A percentile compares a stretch with the other conserved stretches of the same genome.
Evolutionary conservation across 1,140 invertebrate genomes (phyloP).

Genomic region (Monochamus saltuarius): DNA sequence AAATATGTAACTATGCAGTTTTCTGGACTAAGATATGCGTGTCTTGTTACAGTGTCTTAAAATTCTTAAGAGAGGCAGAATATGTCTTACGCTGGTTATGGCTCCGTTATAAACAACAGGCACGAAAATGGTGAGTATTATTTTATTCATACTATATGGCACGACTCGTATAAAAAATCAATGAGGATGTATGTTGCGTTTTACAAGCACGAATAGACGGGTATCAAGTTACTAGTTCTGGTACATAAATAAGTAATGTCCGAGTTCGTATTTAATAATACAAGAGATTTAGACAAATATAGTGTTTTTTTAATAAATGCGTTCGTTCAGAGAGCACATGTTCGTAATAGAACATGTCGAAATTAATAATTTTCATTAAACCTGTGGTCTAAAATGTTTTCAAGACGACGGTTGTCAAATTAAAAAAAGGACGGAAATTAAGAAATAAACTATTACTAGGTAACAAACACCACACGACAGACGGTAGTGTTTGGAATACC

Average conservation of each 20-base stretch:
- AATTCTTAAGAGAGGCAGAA: conserved; percentile 1
- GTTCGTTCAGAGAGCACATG: too few relatives aligned
- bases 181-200: neutral
- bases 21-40: neutral
- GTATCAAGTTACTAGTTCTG: neutral
- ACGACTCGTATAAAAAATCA: neutral
- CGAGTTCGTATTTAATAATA: neutral
- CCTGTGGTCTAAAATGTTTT: too few relatives aligned
- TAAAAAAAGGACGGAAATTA: too few relatives aligned
- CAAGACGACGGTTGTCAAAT: too few relatives aligned
- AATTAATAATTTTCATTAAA: too few relatives aligned
- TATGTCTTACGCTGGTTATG: neutral
- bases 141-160: neutral
- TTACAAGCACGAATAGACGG: neutral
- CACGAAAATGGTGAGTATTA: conserved; percentile 2
- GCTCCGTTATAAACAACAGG: neutral
- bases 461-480: too few relatives aligned
- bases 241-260: neutral
- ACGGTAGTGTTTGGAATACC: too few relatives aligned
- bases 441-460: too few relatives aligned
- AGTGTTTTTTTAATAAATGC: too few relatives aligned
- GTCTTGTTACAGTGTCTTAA: neutral
- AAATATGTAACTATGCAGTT: neutral
- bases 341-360: too few relatives aligned
- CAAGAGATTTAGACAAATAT: too few relatives aligned